Base-by-base conservation (phyloP, 2,113 vertebrate genomes). In the Brachypteracias leptosomus region DNA sequence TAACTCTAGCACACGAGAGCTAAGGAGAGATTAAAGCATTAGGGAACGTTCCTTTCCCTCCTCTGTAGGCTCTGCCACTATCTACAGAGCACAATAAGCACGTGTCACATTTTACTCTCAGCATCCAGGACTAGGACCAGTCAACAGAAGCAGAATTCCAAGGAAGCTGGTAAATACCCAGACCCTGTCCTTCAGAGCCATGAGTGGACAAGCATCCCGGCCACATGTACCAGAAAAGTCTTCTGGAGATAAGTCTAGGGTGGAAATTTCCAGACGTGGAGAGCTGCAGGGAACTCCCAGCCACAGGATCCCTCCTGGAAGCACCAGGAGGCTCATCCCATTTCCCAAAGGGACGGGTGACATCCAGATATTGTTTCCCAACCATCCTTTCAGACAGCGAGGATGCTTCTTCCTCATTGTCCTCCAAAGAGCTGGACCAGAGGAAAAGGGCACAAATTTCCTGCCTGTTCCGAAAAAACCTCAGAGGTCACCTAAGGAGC, bases 301-400 rank as follows among this genome's bases (percentile, higher is more conserved):
- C 75, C 31, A 26, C 21, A 86, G 47, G 21, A 85, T 73, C 33
- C 42, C n/a, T 59, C 84, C 47, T 78, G 51, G 18, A 84, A 90
- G 36, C 52, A 90, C 33, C 46, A 51, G 13, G 72, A 87, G 35
- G 21, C 38, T 77, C 3, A 4, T 61, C 62, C 63, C 73, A 55
- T 47, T 90, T 91, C 92, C 87, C 28, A 0, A 91, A 96, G 36
- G 63, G 61, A 91, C 46, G 71, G 79, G 57, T 78, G 63, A 78
- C 67, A 97, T 87, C 93, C 92, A 92, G 88, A 95, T 85, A 95
- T 52, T 94, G 88, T 95, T 94, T 94, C 74, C 68, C 78, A 93
- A 20, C 77, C 72, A n/a, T 58, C 66, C 81, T 88, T 93, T 89
- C 33, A 84, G 66, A 76, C 68, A 61, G 75, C 51, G 95, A 83